These are phyloP conservation scores for Sycobia sp. DNA, from an alignment of 1,140 invertebrate species.

Conservation along the genomic window DNA sequence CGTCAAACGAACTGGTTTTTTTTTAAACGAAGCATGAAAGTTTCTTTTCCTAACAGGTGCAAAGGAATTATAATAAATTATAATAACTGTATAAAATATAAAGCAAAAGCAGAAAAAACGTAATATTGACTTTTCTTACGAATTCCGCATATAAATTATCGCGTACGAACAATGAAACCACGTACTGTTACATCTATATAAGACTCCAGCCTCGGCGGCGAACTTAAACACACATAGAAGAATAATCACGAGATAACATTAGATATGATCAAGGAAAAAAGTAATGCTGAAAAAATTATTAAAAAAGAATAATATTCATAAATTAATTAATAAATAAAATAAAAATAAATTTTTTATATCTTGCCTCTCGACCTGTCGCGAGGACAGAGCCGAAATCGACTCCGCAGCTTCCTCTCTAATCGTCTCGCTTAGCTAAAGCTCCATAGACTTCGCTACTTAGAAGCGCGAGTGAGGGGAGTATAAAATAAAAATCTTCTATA, in stretches of 20 bases:
- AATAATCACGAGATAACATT: too few relatives aligned
- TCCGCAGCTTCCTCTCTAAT: constrained; percentile 37
- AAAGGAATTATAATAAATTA: constrained; percentile 34
- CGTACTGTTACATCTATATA: constrained; percentile 22
- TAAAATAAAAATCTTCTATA: too few relatives aligned
- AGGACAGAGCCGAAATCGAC: constrained; percentile 2
- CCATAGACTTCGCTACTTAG: constrained; percentile 44
- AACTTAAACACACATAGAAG: constrained; percentile 13
- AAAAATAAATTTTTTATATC: constrained; percentile 19
- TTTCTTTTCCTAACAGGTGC: constrained; percentile 32
- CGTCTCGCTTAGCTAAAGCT: constrained; percentile 51
- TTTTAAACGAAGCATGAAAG: constrained; percentile 34
- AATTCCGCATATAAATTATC: constrained; percentile 16
- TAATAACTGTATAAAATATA: constrained; percentile 23
- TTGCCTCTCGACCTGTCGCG: constrained; percentile 18
- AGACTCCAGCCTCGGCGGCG: constrained; percentile 20
- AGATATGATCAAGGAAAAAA: constrained; percentile 12
- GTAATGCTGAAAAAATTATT: too few relatives aligned
- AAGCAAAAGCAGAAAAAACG: constrained; percentile 10
- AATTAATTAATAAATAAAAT: constrained; percentile 2
- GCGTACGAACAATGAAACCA: constrained; percentile 3
- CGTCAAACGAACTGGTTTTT: constrained; percentile 28
- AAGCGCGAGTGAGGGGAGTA: constrained; percentile 10
- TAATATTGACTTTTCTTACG: constrained; percentile 30
- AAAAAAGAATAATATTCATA: constrained; percentile 17